Percentiles rank a stretch among this genome's conserved stretches.
Evolutionary conservation across 2,888 invertebrate genomes (phyloP).

Genomic region (Cantharis flavilabris): DNA sequence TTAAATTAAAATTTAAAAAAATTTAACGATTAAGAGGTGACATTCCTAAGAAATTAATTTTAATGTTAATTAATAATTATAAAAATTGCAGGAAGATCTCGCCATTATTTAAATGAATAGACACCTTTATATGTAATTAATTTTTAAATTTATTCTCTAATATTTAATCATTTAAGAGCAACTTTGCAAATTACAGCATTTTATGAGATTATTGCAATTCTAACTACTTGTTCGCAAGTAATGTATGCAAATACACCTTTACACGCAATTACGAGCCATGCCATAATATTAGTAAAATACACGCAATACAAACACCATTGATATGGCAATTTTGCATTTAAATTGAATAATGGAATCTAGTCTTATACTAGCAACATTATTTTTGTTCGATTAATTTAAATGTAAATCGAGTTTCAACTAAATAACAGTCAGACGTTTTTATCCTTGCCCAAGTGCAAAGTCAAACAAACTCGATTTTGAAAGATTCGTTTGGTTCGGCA

Average conservation of each 20-base stretch:
- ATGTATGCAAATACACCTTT: not conserved
- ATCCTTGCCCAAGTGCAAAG: not conserved
- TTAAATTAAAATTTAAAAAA: no score
- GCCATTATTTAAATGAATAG: not conserved
- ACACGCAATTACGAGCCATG: not conserved
- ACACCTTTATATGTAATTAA: not conserved
- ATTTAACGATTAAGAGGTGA: no score
- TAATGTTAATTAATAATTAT: not conserved
- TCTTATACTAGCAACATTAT: not conserved
- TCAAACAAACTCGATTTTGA: not conserved
- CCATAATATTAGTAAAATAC: not conserved
- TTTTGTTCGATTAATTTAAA: not conserved
- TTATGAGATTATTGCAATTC: not conserved
- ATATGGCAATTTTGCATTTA: not conserved
- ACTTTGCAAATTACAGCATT: not conserved
- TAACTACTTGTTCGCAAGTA: not conserved
- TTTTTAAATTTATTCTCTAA: not conserved
- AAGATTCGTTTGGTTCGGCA: no score
- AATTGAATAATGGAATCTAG: not conserved
- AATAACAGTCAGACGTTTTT: not conserved
- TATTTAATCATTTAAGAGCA: not conserved
- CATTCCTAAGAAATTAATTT: not conserved
- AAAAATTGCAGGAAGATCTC: not conserved
- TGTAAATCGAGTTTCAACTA: not conserved
- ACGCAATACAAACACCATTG: not conserved